A percentile compares a stretch with the other conserved stretches of the same genome.
These are phyloP conservation scores for Patiria pectinifera DNA, from an alignment of 53 echinoderm and acorn worm genomes.

Conservation along the genomic window DNA sequence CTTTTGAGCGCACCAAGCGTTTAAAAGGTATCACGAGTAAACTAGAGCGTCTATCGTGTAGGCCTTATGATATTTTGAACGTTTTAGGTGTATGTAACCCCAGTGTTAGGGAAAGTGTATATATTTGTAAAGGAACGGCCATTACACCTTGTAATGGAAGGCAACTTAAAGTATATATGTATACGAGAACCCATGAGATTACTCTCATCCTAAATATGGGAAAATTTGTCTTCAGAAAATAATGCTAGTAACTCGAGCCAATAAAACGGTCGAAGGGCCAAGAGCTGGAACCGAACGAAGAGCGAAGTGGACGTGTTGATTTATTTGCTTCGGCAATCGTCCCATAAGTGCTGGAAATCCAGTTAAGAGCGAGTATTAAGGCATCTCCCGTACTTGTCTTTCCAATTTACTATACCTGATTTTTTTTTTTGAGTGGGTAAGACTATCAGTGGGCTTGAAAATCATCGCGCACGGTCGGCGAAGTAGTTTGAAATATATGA, in stretches of 20 bases:
- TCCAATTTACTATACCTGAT: neutral
- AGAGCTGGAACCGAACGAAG: neutral
- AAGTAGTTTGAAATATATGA: neutral
- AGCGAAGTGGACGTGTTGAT: neutral
- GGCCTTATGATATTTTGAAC: too few species aligned
- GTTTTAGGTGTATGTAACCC: too few species aligned
- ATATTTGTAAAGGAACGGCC: too few species aligned
- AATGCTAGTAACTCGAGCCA: neutral
- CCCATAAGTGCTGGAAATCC: constrained; percentile 6
- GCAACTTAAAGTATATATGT: too few species aligned
- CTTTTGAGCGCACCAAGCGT: too few species aligned
- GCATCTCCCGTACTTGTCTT: constrained; percentile 15
- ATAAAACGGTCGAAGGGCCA: neutral
- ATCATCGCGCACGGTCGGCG: neutral
- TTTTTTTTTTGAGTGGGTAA: constrained; percentile 2
- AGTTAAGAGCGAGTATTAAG: constrained; percentile 2
- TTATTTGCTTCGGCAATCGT: constrained; percentile 1
- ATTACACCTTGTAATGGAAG: too few species aligned
- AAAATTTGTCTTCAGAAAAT: neutral
- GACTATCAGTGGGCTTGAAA: neutral
- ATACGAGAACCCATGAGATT: too few species aligned
- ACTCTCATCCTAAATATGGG: too few species aligned
- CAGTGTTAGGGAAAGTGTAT: too few species aligned
- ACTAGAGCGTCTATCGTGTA: too few species aligned
- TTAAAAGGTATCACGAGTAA: too few species aligned